These are phyloP conservation scores for Aproaerema taeniolella DNA, from an alignment of 2,888 invertebrate species.

Conservation along the genomic window DNA sequence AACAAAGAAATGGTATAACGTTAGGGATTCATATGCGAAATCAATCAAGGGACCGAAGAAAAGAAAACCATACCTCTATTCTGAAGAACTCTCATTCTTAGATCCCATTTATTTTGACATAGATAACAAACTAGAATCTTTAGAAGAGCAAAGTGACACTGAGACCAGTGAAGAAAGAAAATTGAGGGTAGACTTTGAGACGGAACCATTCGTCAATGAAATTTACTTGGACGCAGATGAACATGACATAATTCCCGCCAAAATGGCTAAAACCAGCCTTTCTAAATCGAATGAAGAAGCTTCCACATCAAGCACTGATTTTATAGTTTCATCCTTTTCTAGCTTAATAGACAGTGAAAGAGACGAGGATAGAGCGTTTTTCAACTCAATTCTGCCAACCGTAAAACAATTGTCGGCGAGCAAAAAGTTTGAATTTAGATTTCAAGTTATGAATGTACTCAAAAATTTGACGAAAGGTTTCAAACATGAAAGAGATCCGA, in stretches of 20 bases:
- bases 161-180: background rate
- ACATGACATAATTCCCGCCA: slow-evolving; percentile 1
- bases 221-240: slow-evolving; percentile 14
- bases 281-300: too few relatives aligned
- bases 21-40: slow-evolving; percentile 38
- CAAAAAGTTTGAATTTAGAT: slow-evolving; percentile 48
- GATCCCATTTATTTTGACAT: slow-evolving; percentile 22
- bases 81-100: slow-evolving; percentile 39
- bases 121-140: too few relatives aligned
- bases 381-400: slow-evolving; percentile 48
- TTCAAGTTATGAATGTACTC: slow-evolving; percentile 48
- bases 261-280: too few relatives aligned
- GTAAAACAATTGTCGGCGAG: slow-evolving; percentile 45
- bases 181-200: background rate
- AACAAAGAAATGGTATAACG: slow-evolving; percentile 41
- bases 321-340: too few relatives aligned
- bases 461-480: slow-evolving; percentile 35
- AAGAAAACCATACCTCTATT: slow-evolving; percentile 39
- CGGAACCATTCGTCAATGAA: too few relatives aligned
- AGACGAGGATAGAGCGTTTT: slow-evolving; percentile 57
- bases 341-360: slow-evolving; percentile 50
- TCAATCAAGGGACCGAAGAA: slow-evolving; percentile 24
- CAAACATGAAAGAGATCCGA: slow-evolving; percentile 13
- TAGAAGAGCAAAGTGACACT: background rate
- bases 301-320: too few relatives aligned